Conservation (phyloP, 2,888 invertebrate genomes). For the Digitonthophagus gazella region DNA sequence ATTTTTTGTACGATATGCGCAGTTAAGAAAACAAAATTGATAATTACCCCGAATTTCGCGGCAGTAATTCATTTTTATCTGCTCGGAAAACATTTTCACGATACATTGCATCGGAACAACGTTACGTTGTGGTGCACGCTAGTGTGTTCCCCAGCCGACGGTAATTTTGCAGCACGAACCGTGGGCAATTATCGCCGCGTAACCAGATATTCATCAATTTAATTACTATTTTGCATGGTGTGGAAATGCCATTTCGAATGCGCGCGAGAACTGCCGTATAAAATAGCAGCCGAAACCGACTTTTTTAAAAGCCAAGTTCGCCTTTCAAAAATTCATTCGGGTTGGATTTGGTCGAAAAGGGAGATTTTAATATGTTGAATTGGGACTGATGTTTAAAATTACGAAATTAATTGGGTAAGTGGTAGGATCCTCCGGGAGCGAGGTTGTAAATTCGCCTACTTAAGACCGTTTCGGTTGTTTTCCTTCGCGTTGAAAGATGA, state of each 20-base stretch:
- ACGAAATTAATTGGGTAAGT: not conserved
- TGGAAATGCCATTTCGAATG: not conserved
- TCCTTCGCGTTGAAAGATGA: constrained; percentile 15
- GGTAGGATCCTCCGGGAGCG: not conserved
- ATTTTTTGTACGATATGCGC: not conserved
- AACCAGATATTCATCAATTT: constrained; percentile 16
- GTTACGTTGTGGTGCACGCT: not conserved
- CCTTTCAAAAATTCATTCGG: not conserved
- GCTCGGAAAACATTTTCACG: not conserved
- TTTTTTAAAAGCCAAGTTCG: not conserved
- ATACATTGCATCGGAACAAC: not conserved
- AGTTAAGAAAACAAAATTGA: not conserved
- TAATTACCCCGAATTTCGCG: not conserved
- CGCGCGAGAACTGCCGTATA: not conserved
- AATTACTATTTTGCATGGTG: constrained; percentile 13
- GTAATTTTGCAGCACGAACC: constrained; percentile 4
- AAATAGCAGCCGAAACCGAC: not conserved
- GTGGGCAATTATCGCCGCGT: constrained; percentile 11
- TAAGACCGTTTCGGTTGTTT: not conserved
- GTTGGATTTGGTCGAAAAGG: not conserved
- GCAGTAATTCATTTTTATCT: not conserved
- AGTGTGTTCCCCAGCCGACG: not conserved
- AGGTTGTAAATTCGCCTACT: not conserved
- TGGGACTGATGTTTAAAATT: not conserved
- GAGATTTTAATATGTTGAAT: not conserved